Conservation (phyloP, 2,113 vertebrate species). For the Odontophorus gujanensis region DNA sequence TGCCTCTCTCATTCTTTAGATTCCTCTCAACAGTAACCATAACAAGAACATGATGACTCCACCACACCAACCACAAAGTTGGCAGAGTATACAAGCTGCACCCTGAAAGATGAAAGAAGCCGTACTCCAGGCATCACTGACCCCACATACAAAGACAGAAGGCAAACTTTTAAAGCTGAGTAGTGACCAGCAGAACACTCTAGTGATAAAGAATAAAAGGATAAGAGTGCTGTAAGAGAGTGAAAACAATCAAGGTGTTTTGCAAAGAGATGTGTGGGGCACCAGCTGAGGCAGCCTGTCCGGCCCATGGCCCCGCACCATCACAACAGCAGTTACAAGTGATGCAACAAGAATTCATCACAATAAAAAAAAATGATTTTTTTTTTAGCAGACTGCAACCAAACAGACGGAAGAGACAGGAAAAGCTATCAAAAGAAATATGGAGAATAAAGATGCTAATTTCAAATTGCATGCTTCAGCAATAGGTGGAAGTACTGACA, state of each 20-base stretch:
- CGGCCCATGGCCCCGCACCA: too few species aligned
- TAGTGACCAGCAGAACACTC: background rate
- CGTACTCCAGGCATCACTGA: background rate
- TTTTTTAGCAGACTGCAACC: too few species aligned
- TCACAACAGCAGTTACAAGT: too few species aligned
- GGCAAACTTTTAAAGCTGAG: background rate
- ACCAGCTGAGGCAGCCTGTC: background rate
- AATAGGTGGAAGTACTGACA: too few species aligned
- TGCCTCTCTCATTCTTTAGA: background rate
- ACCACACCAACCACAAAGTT: background rate
- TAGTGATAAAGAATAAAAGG: background rate
- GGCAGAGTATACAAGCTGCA: background rate
- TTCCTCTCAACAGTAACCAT: background rate
- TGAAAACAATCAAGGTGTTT: background rate
- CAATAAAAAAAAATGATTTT: too few species aligned
- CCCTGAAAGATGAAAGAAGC: background rate
- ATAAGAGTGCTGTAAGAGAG: background rate
- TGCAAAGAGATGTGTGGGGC: background rate
- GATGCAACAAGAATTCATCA: too few species aligned
- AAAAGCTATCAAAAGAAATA: too few species aligned
- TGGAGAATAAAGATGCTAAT: too few species aligned
- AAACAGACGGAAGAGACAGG: too few species aligned
- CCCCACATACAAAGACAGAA: background rate
- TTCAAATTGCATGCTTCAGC: too few species aligned
- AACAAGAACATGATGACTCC: background rate